phyloP scores from a whole-genome alignment of 2,113 vertebrate genomes.

The Rhinopomastus cyanomelas region DNA sequence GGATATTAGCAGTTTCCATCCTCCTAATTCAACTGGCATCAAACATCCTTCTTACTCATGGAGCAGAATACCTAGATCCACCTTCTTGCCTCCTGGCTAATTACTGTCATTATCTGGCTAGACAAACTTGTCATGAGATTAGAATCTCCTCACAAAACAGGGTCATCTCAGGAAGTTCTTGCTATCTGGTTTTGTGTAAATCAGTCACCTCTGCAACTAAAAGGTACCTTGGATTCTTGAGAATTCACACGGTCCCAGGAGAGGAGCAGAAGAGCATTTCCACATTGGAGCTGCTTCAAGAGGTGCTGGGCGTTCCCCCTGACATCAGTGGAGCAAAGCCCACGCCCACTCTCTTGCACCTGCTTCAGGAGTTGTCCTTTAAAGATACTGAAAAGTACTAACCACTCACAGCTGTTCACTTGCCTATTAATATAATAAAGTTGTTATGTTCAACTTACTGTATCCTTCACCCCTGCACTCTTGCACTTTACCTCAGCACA shows the following conservation, averaged over 20 bases:
- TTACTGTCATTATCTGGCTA: conserved; percentile 59
- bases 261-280: conserved; percentile 14
- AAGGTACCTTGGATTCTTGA: not conserved
- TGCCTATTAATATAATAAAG: not conserved
- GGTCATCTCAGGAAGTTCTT: conserved; percentile 54
- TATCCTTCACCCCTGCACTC: not conserved
- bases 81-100: conserved; percentile 54
- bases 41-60: conserved; percentile 48
- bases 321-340: not conserved
- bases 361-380: not conserved
- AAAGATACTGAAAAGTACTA: not conserved
- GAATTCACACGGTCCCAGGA: conserved; percentile 33
- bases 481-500: not conserved
- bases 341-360: not conserved
- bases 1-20: conserved; percentile 36
- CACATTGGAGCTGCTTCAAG: not conserved
- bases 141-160: conserved; percentile 49
- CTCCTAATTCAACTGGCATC: conserved; percentile 42
- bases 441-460: not conserved
- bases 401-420: not conserved
- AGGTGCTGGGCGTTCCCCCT: not conserved
- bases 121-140: conserved; percentile 48
- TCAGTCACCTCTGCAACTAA: conserved; percentile 46
- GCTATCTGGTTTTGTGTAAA: conserved; percentile 40
- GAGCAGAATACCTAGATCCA: conserved; percentile 46